phyloP scores from a whole-genome alignment of 1,140 invertebrate species.

The Gonioctena quinquepunctata region DNA sequence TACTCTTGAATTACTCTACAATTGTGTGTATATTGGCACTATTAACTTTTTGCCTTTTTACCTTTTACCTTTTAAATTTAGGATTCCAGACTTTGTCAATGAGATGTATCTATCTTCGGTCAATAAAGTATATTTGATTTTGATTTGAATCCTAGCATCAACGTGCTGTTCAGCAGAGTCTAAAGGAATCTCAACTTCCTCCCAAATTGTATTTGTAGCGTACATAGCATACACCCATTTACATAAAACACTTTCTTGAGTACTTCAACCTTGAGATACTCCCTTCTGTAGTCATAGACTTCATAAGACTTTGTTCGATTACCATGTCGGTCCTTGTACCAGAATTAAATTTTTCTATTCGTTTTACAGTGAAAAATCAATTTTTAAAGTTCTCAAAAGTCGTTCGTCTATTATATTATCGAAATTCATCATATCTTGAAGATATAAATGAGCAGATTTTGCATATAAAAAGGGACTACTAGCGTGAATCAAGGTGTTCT shows the following conservation, averaged over 20 bases:
- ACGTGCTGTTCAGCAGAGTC: conserved; percentile 48
- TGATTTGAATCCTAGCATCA: conserved; percentile 43
- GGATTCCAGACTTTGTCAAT: too few species aligned
- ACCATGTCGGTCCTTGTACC: conserved; percentile 49
- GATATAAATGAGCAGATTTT: conserved; percentile 55
- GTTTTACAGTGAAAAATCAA: conserved; percentile 28
- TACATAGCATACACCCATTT: too few species aligned
- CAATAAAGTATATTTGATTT: too few species aligned
- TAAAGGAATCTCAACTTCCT: conserved; percentile 44
- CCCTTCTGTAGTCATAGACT: conserved; percentile 45
- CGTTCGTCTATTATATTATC: conserved; percentile 37
- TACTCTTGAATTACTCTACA: too few species aligned
- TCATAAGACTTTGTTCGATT: conserved; percentile 36
- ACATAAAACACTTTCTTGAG: conserved; percentile 51
- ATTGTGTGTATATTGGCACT: too few species aligned
- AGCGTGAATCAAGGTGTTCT: conserved; percentile 54
- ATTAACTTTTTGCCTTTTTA: too few species aligned
- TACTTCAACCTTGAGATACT: conserved; percentile 48
- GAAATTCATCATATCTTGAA: conserved; percentile 52
- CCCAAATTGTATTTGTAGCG: too few species aligned
- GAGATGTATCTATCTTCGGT: too few species aligned
- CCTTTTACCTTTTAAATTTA: too few species aligned
- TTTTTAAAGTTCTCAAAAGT: conserved; percentile 49
- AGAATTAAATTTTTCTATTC: conserved; percentile 52
- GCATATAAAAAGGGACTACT: conserved; percentile 56